Base-by-base conservation (phyloP, 2,888 invertebrate genomes). In the Orthonevra nobilis region DNA sequence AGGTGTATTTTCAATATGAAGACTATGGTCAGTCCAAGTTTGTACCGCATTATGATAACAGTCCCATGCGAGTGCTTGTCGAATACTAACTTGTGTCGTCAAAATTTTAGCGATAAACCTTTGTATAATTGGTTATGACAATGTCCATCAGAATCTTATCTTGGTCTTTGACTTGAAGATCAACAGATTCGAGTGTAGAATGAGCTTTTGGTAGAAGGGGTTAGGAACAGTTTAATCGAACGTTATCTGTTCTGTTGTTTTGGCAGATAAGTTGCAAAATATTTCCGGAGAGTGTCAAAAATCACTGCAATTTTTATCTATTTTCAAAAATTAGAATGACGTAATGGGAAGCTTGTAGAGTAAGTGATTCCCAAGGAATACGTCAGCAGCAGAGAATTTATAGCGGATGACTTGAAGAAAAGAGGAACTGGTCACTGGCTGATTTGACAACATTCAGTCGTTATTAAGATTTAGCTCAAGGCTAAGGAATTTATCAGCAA, bases 31-130 rank as follows among this genome's bases (percentile, higher is more conserved):
- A 20, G 10, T 0, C n/a, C 30, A 61, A 36, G n/a, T 48, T 48
- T 61, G 30, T 32, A 32, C 20, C 50, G 14, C 63, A 63, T 63
- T 9, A 14, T 50, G 30, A 3, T 20, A 32, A 36, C 7, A 26
- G 3, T 50, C 10, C 7, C 2, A 15, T 9, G 2, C 10, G 15
- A 15, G 38, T 38, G 15, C 14, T 28, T 26, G 44, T 26, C 2
- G n/a, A 14, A 26, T 26, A 14, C 26, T 14, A 14, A 3, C 14
- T 20, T 12, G 20, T 12, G 32, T 6, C 50, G 50, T 32, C 50
- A 34, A 34, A 19, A 17, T 7, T 2, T 34, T n/a, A 12, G 12
- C 4, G 19, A 34, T 14, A 17, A 6, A n/a, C n/a, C n/a, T n/a
- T n/a, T n/a, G n/a, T n/a, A n/a, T n/a, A n/a, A n/a, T n/a, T n/a